A percentile compares a stretch with the other conserved stretches of the same genome.
These are phyloP conservation scores for Excalfactoria chinensis DNA, from an alignment of 2,113 vertebrate species.

Conservation along the genomic window DNA sequence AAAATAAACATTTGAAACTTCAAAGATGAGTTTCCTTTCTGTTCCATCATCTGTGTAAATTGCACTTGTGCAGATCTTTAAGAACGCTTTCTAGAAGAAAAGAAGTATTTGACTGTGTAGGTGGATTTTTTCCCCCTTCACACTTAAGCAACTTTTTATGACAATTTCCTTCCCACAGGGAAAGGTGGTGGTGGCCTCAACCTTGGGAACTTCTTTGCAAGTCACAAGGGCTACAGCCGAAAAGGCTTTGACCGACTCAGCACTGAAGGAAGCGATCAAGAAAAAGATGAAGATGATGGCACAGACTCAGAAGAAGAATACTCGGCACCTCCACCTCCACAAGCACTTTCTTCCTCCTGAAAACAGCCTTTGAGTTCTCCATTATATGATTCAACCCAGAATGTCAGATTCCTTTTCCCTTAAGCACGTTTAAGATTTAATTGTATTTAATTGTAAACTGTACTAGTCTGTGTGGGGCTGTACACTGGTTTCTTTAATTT, in stretches of 20 bases:
- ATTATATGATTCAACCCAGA: conserved; percentile 28
- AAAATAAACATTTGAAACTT: neutral
- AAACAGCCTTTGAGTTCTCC: conserved; percentile 20
- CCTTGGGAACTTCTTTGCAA: conserved; percentile 95
- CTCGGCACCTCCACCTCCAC: conserved; percentile 78
- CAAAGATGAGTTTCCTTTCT: neutral
- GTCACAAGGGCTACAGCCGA: conserved; percentile 91
- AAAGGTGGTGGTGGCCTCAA: conserved; percentile 89
- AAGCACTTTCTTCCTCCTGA: conserved; percentile 77
- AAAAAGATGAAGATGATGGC: conserved; percentile 91
- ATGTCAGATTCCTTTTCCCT: conserved; percentile 65
- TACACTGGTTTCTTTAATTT: conserved; percentile 76
- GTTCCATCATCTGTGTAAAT: neutral
- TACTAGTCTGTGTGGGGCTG: conserved; percentile 87
- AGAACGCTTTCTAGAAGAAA: neutral
- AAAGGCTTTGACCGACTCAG: conserved; percentile 97
- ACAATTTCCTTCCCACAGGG: conserved; percentile 75
- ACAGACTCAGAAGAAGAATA: conserved; percentile 96
- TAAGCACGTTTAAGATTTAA: conserved; percentile 83
- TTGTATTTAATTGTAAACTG: conserved; percentile 86
- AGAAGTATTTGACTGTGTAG: neutral
- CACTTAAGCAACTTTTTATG: neutral
- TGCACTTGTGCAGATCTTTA: neutral
- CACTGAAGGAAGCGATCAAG: conserved; percentile 95
- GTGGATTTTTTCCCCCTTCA: neutral